Conservation (phyloP, 35 echinoderm and acorn worm genomes). For the Acanthaster planci region DNA sequence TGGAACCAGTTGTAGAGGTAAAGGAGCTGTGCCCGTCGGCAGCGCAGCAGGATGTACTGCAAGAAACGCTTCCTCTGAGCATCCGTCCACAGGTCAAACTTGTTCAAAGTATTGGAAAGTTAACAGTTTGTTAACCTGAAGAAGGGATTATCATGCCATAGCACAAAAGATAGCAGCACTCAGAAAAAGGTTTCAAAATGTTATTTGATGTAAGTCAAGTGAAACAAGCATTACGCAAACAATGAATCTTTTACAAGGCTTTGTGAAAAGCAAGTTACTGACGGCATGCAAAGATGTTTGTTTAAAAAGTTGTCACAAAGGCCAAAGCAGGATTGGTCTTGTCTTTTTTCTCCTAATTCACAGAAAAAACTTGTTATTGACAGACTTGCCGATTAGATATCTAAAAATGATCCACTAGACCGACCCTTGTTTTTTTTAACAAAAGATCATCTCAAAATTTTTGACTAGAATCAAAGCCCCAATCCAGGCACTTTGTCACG, state of each 20-base stretch:
- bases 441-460: too few species aligned
- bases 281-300: background rate
- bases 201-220: background rate
- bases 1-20: slow-evolving; percentile 88
- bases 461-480: too few species aligned
- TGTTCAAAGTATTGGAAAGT: background rate
- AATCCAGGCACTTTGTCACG: too few species aligned
- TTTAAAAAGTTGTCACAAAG: too few species aligned
- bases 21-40: slow-evolving; percentile 68
- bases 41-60: slow-evolving; percentile 71
- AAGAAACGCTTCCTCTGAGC: slow-evolving; percentile 88
- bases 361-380: too few species aligned
- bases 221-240: background rate
- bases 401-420: too few species aligned
- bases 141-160: background rate
- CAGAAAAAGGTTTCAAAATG: background rate
- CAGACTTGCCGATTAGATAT: too few species aligned
- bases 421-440: too few species aligned
- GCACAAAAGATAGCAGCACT: background rate
- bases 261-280: background rate
- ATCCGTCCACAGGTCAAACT: slow-evolving; percentile 99
- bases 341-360: too few species aligned
- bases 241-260: background rate
- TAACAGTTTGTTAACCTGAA: background rate
- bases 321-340: background rate